Percentiles rank a stretch among this genome's conserved stretches.
phyloP scores from a whole-genome alignment of 2,888 invertebrate species.

The Tenthredo mesomela region DNA sequence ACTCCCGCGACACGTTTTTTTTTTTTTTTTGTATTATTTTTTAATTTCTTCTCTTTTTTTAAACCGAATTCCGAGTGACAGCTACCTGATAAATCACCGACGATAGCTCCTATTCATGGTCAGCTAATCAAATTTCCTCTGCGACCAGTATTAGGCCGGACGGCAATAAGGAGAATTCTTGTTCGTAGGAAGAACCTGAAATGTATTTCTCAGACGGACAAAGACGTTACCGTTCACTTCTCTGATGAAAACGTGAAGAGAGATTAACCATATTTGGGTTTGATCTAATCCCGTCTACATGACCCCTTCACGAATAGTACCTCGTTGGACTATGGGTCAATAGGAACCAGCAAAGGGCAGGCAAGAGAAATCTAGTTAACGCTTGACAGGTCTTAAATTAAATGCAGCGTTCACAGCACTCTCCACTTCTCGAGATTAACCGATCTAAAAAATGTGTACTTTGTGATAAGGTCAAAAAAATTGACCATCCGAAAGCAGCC shows the following conservation, averaged over 20 bases:
- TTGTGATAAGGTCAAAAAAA: not conserved
- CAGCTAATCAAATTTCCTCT: conserved; percentile 40
- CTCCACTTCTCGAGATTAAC: conserved; percentile 15
- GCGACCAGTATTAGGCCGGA: not conserved
- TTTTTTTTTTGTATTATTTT: not conserved
- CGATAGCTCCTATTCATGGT: conserved; percentile 32
- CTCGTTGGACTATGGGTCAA: conserved; percentile 26
- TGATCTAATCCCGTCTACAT: conserved; percentile 47
- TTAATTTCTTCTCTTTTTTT: not conserved
- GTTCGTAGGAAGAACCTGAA: conserved; percentile 23
- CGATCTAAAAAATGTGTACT: not conserved
- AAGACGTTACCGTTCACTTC: conserved; percentile 18
- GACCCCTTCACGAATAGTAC: conserved; percentile 22
- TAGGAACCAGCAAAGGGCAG: conserved; percentile 40
- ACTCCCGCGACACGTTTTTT: not conserved
- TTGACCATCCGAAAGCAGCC: not conserved
- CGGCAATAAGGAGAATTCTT: conserved; percentile 12
- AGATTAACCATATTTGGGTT: conserved; percentile 47
- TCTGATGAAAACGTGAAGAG: conserved; percentile 45
- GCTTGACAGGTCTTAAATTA: conserved; percentile 42
- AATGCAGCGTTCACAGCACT: conserved; percentile 17
- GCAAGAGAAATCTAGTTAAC: conserved; percentile 46
- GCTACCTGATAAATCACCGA: conserved; percentile 16
- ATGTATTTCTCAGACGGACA: conserved; percentile 16
- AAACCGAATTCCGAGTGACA: not conserved